These are phyloP conservation scores for Trichogramma pretiosum DNA, from an alignment of 1,140 invertebrate genomes.

Conservation along the genomic window DNA sequence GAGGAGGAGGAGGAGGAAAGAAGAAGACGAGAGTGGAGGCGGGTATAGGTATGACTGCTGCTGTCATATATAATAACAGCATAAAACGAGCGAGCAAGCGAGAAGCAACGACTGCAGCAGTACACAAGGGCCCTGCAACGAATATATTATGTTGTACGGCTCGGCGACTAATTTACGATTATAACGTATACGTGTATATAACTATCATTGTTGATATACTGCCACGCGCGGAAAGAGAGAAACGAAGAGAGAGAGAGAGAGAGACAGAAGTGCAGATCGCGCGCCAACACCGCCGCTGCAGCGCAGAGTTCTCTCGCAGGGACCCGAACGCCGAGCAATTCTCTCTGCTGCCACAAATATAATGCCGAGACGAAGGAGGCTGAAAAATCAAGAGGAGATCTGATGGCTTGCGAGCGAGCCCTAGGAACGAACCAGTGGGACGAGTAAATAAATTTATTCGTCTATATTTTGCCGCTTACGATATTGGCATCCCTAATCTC, in stretches of 20 bases:
- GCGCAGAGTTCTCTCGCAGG: too few relatives aligned
- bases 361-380: too few relatives aligned
- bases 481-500: too few relatives aligned
- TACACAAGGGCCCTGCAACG: conserved; percentile 42
- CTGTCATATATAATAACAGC: conserved; percentile 50
- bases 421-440: too few relatives aligned
- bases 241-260: too few relatives aligned
- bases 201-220: conserved; percentile 44
- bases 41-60: conserved; percentile 42
- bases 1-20: conserved; percentile 7
- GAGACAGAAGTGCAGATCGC: conserved; percentile 4
- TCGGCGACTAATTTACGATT: conserved; percentile 47
- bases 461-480: too few relatives aligned
- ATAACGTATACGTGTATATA: conserved; percentile 49
- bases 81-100: conserved; percentile 48
- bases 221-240: neutral
- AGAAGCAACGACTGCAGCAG: conserved; percentile 40
- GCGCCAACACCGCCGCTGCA: conserved; percentile 4
- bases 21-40: conserved; percentile 15
- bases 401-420: too few relatives aligned
- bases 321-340: too few relatives aligned
- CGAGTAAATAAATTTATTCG: too few relatives aligned
- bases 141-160: conserved; percentile 45
- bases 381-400: too few relatives aligned
- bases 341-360: too few relatives aligned